These are phyloP conservation scores for Drosophila setifemur DNA, from an alignment of 1,140 invertebrate species.

Conservation along the genomic window DNA sequence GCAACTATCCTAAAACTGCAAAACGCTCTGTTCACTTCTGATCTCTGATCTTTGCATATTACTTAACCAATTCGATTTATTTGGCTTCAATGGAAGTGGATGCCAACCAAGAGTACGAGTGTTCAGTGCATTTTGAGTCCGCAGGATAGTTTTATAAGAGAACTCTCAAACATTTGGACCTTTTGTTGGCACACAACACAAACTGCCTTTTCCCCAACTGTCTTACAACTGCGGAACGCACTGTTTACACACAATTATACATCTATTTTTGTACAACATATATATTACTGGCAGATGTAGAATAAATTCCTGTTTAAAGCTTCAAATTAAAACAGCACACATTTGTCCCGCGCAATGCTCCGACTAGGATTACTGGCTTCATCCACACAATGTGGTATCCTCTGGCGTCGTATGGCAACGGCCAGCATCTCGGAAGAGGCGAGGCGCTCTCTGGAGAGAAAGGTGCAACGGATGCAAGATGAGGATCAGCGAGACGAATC, in stretches of 20 bases:
- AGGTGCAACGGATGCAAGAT: background rate
- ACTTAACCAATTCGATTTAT: too few relatives aligned
- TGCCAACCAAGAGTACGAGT: too few relatives aligned
- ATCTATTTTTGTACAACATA: constrained; percentile 28
- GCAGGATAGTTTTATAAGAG: too few relatives aligned
- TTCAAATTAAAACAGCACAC: constrained; percentile 13
- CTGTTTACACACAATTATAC: constrained; percentile 16
- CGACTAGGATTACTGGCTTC: constrained; percentile 52
- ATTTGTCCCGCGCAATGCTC: constrained; percentile 17
- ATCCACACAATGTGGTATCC: constrained; percentile 84
- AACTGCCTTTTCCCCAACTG: constrained; percentile 26
- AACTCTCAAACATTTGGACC: too few relatives aligned
- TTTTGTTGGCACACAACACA: constrained; percentile 1
- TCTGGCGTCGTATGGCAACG: background rate
- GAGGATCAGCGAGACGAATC: background rate
- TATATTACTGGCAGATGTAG: constrained; percentile 41
- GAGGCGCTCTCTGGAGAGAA: background rate
- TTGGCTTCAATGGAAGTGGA: too few relatives aligned
- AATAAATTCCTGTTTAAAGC: constrained; percentile 70
- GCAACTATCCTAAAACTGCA: too few relatives aligned
- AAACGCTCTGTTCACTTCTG: too few relatives aligned
- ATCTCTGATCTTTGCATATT: too few relatives aligned
- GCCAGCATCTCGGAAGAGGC: constrained; percentile 2
- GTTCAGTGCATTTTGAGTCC: too few relatives aligned
- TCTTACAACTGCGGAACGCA: constrained; percentile 23